phyloP scores from a whole-genome alignment of 2,113 vertebrate genomes.

The Psittacara wagleri region DNA sequence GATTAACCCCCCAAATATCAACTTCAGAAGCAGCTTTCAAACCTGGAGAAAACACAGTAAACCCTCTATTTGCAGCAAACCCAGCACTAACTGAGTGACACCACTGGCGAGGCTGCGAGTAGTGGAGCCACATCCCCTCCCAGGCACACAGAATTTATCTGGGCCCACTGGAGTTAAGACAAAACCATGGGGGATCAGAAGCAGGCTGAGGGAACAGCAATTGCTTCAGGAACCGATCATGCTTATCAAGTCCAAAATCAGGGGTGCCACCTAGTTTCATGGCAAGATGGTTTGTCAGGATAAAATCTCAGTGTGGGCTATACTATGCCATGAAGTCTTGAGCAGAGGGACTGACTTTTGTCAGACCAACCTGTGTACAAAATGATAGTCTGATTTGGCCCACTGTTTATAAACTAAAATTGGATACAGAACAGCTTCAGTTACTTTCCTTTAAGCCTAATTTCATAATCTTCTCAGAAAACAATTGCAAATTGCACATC shows the following conservation, averaged over 20 bases:
- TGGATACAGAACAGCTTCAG: neutral
- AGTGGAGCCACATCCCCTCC: neutral
- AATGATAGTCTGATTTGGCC: neutral
- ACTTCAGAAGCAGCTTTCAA: slow-evolving; percentile 5
- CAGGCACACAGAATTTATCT: accelerated
- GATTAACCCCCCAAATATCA: neutral
- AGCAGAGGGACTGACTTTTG: neutral
- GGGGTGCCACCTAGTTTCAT: neutral
- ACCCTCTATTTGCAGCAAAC: neutral
- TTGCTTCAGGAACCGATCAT: neutral
- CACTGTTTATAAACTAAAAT: too few relatives aligned
- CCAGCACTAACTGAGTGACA: neutral
- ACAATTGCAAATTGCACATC: neutral
- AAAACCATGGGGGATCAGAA: neutral
- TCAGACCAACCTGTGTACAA: neutral
- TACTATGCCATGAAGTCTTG: neutral
- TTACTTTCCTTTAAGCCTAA: neutral
- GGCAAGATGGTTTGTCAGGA: neutral
- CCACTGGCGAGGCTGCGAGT: neutral
- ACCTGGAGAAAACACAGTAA: neutral
- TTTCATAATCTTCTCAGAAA: neutral
- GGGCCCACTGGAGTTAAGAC: neutral
- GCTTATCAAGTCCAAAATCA: neutral
- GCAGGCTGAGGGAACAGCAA: neutral
- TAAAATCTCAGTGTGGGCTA: neutral